Evolutionary conservation across 2,888 invertebrate species (phyloP).

Genomic region (Drosophila emarginata): DNA sequence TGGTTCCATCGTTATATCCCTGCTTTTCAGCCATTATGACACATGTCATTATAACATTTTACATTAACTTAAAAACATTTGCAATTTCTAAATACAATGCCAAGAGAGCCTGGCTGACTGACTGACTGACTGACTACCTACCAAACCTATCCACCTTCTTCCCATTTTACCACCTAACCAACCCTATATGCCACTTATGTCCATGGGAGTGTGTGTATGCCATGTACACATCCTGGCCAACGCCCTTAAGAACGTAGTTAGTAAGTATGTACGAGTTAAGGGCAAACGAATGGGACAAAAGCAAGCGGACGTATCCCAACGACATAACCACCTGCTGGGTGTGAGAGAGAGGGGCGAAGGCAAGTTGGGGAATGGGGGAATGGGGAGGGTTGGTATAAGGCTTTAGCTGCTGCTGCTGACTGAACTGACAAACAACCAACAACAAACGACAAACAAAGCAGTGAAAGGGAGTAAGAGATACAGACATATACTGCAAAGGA

Average conservation of each 20-base stretch:
- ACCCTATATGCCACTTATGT: slow-evolving; percentile 45
- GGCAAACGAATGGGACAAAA: slow-evolving; percentile 38
- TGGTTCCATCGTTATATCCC: slow-evolving; percentile 18
- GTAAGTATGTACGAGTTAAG: slow-evolving; percentile 2
- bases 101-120: slow-evolving; percentile 4
- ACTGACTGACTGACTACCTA: not conserved
- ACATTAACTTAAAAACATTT: slow-evolving; percentile 77
- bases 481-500: not conserved
- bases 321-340: slow-evolving; percentile 67
- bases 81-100: slow-evolving; percentile 62
- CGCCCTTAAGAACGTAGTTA: slow-evolving; percentile 39
- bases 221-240: slow-evolving; percentile 42
- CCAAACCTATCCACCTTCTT: not conserved
- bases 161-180: slow-evolving; percentile 25
- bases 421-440: slow-evolving; percentile 61
- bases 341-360: not conserved
- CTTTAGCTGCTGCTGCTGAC: slow-evolving; percentile 7
- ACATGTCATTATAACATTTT: slow-evolving; percentile 73
- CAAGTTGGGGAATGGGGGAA: not conserved
- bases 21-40: slow-evolving; percentile 50
- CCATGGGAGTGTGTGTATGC: slow-evolving; percentile 27
- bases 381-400: not conserved
- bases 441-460: slow-evolving; percentile 51
- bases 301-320: slow-evolving; percentile 54
- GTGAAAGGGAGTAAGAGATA: slow-evolving; percentile 39